Evolutionary conservation across 1,140 invertebrate genomes (phyloP).

Genomic region (Listronotus oregonensis): DNA sequence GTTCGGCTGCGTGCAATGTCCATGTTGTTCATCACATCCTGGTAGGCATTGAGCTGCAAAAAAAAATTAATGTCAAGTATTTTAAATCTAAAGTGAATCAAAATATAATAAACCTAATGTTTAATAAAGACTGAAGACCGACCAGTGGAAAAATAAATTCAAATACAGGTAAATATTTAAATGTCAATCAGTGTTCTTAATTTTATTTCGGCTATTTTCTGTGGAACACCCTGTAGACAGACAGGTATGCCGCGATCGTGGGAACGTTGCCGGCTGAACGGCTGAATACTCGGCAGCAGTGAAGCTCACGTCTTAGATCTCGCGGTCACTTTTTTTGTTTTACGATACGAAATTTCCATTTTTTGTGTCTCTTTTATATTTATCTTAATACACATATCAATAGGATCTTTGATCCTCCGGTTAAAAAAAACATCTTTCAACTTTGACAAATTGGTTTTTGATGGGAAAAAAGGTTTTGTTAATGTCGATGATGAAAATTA

Average conservation of each 20-base stretch:
- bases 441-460: slow-evolving; percentile 2
- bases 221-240: slow-evolving; percentile 50
- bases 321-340: slow-evolving; percentile 50
- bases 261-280: slow-evolving; percentile 51
- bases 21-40: slow-evolving; percentile 88
- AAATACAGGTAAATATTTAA: slow-evolving; percentile 22
- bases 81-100: no score
- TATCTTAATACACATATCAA: slow-evolving; percentile 34
- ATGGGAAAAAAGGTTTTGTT: slow-evolving; percentile 12
- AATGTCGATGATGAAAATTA: no score
- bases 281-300: slow-evolving; percentile 50
- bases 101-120: not conserved
- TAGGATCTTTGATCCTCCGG: slow-evolving; percentile 1
- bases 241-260: slow-evolving; percentile 54
- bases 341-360: slow-evolving; percentile 40
- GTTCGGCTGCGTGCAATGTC: slow-evolving; percentile 88
- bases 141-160: not conserved
- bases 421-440: slow-evolving; percentile 7
- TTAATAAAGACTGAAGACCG: slow-evolving; percentile 1
- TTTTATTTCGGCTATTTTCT: slow-evolving; percentile 33
- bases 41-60: slow-evolving; percentile 88
- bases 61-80: slow-evolving; percentile 56
- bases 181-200: slow-evolving; percentile 28
- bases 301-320: slow-evolving; percentile 52
- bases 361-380: slow-evolving; percentile 41